Conservation (phyloP, 2,113 vertebrate species). For the Aptenodytes patagonicus region DNA sequence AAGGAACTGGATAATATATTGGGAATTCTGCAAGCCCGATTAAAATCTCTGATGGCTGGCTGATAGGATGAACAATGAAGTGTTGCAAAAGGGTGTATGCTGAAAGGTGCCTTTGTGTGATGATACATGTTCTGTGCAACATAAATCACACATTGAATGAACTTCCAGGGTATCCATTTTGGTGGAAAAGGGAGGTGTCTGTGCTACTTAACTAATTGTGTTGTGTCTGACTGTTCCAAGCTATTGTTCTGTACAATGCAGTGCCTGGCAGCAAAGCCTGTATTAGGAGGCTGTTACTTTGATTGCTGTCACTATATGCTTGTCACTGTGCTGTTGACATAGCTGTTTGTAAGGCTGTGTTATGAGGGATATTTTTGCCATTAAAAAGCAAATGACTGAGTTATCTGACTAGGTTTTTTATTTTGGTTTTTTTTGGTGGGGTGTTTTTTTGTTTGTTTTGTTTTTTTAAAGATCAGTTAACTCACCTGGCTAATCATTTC, state of each 20-base stretch:
- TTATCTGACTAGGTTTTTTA: not conserved
- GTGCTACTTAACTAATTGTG: not conserved
- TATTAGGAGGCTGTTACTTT: not conserved
- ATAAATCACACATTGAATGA: not conserved
- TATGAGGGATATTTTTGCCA: not conserved
- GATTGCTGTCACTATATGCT: not conserved
- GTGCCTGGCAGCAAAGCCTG: not conserved
- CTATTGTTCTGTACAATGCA: not conserved
- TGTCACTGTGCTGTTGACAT: not conserved
- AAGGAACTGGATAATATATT: not conserved
- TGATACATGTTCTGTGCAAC: not conserved
- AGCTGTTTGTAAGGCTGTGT: not conserved
- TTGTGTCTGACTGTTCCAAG: not conserved
- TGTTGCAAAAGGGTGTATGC: not conserved
- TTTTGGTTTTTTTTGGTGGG: rapidly evolving
- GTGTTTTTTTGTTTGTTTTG: not conserved
- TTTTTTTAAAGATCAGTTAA: not conserved
- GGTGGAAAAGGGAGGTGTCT: not conserved
- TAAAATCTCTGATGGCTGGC: not conserved
- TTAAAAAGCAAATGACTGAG: not conserved
- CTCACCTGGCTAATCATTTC: not conserved
- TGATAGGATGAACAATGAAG: not conserved
- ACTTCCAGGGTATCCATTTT: not conserved
- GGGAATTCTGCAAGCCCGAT: not conserved
- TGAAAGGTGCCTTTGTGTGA: not conserved